A percentile compares a stretch with the other conserved stretches of the same genome.
Conservation (phyloP, 2,888 invertebrate species). For the Dryobota labecula region DNA sequence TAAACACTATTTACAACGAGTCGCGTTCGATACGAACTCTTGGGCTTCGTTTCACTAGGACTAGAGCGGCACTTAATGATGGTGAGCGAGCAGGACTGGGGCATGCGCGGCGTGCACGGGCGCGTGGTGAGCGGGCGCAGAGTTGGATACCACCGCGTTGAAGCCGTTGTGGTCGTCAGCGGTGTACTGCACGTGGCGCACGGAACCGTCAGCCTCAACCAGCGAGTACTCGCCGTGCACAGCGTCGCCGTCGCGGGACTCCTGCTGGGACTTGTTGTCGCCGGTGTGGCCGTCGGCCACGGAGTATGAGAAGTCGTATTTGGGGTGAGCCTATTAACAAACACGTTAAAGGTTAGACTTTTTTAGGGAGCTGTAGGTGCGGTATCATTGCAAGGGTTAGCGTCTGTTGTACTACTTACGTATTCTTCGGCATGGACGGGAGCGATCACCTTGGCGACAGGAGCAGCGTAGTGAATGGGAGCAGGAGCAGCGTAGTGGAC, state of each 20-base stretch:
- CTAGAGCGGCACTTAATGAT: constrained; percentile 67
- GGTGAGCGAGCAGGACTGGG: constrained; percentile 71
- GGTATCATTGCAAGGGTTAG: neutral
- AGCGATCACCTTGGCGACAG: constrained; percentile 69
- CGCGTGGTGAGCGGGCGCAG: constrained; percentile 79
- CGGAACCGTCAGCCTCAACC: constrained; percentile 88
- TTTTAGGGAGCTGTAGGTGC: neutral
- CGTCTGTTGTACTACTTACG: constrained; percentile 72
- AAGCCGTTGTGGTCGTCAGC: constrained; percentile 89
- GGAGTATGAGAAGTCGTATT: constrained; percentile 91
- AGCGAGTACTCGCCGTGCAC: constrained; percentile 90
- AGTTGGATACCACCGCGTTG: constrained; percentile 85
- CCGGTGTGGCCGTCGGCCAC: constrained; percentile 91
- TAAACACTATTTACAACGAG: constrained; percentile 57
- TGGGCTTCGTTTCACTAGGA: constrained; percentile 15
- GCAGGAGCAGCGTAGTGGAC: constrained; percentile 72
- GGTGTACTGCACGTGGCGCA: constrained; percentile 89
- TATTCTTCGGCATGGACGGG: constrained; percentile 78
- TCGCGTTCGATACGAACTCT: constrained; percentile 30
- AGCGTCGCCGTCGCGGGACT: constrained; percentile 91
- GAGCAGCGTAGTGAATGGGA: constrained; percentile 71
- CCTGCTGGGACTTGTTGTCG: constrained; percentile 91
- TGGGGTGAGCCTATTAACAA: constrained; percentile 87
- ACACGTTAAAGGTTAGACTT: constrained; percentile 13
- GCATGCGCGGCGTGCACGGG: constrained; percentile 66